Evolutionary conservation across 2,797 vertebrate genomes (phyloP).

Genomic region (Cheracebus regulus): DNA sequence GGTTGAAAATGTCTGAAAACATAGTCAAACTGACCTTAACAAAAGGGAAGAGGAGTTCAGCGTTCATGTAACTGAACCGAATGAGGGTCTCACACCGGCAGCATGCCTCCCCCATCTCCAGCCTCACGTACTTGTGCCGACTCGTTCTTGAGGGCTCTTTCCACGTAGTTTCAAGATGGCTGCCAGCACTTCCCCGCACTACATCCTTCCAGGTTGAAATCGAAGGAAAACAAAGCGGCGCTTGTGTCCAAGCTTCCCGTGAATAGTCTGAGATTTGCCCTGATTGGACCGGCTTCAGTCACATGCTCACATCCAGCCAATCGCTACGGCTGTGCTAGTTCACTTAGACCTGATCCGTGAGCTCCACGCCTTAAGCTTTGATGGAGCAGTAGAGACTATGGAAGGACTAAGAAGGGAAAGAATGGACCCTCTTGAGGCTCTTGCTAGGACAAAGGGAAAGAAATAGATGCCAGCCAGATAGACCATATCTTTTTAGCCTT

Average conservation of each 20-base stretch:
- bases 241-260: neutral
- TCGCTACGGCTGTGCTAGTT: neutral
- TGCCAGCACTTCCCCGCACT: neutral
- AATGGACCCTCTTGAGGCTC: neutral
- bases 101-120: neutral
- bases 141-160: neutral
- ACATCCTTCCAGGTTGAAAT: neutral
- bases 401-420: neutral
- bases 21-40: neutral
- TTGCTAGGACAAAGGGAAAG: neutral
- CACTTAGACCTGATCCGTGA: neutral
- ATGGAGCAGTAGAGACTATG: neutral
- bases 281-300: neutral
- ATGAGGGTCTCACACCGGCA: neutral
- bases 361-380: neutral
- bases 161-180: neutral
- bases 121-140: no score
- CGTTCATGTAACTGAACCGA: neutral
- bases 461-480: neutral
- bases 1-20: neutral
- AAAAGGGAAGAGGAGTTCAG: neutral
- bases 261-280: neutral
- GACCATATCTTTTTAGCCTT: neutral
- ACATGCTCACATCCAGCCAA: neutral
- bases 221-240: neutral